phyloP scores from a whole-genome alignment of 2,797 vertebrate species.

The Epinephelus awoara region DNA sequence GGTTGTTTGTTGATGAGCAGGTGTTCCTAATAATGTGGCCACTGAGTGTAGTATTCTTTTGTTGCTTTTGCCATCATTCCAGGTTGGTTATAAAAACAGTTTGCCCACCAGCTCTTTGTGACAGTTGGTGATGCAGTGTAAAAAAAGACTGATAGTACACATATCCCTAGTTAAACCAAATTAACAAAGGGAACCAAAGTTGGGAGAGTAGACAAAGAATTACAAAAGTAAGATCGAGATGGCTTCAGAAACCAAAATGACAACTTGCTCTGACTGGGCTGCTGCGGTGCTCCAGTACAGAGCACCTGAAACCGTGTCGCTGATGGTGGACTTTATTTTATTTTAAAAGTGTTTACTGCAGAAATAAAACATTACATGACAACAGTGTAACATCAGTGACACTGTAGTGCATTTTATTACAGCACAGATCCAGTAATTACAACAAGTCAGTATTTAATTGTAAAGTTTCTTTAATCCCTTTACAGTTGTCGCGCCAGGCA shows the following conservation, averaged over 20 bases:
- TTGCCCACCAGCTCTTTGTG: not conserved
- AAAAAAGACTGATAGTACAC: not conserved
- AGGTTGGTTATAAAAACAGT: not conserved
- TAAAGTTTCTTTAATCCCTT: constrained; percentile 4
- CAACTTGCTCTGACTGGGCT: constrained; percentile 16
- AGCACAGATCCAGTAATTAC: constrained; percentile 23
- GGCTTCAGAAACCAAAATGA: constrained; percentile 32
- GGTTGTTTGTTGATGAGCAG: not conserved
- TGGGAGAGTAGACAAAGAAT: constrained; percentile 13
- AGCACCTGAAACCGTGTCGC: constrained; percentile 13
- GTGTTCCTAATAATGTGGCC: not conserved
- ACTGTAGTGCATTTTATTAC: constrained; percentile 12
- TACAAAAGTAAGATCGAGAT: not conserved
- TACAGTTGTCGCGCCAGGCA: constrained; percentile 15
- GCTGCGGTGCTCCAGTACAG: constrained; percentile 1
- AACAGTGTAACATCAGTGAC: constrained; percentile 7
- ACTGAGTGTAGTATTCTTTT: constrained; percentile 14
- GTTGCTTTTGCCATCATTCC: not conserved
- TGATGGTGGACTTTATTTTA: not conserved
- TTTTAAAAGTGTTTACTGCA: not conserved
- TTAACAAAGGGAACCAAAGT: constrained; percentile 39
- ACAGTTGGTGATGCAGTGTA: not conserved
- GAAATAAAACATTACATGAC: constrained; percentile 7
- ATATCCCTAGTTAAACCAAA: not conserved
- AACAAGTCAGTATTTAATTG: constrained; percentile 6